Evolutionary conservation across 2,797 vertebrate species (phyloP), one percentile per base, ranked within the genome.

Genomic region (Limnodromus scolopaceus): DNA sequence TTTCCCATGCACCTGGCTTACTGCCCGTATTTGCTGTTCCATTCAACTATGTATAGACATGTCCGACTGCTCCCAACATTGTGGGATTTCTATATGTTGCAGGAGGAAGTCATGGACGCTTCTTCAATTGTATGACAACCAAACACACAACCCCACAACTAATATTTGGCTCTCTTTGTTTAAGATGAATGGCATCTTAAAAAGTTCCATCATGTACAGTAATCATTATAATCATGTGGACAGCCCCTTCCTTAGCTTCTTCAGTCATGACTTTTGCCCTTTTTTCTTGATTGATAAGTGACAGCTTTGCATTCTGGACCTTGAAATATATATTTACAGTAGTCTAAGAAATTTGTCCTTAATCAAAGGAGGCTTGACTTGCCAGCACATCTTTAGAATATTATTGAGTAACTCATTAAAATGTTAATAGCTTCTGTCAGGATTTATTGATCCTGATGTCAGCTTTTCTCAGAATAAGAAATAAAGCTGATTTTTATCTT

Each of bases 381-480:
- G 18, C 83, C 76, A 98, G 96, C 93, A 95, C 89, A 89, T 93
- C 86, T 93, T 97, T 93, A 95, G 94, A 98, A 97, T 98, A 97
- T 97, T 96, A 97, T 96, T 84, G 92, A 97, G 97, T 82, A 96
- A 97, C 97, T 98, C 97, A 97, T 98, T 98, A 98, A 97, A 96
- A 98, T 98, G 98, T 94, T 98, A 98, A 98, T 98, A 72, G 98
- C 96, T 98, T 97, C 98, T 98, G 97, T 98, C 98, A 92, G 55
- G 97, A 84, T 64, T 63, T 98, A 98, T 98, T 98, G 98, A 98
- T 98, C 96, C 61, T 55, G 74, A 96, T 98, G 98, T 98, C 98
- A 98, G 86, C 96, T 95, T 93, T 84, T 94, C 95, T 84, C 85
- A 84, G 97, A 96, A 97, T 96, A 92, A 98, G 96, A 96, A 98